Evolutionary conservation across 1,140 invertebrate species (phyloP), one percentile per base, ranked within the genome.

Genomic region (Amphibalanus amphitrite): DNA sequence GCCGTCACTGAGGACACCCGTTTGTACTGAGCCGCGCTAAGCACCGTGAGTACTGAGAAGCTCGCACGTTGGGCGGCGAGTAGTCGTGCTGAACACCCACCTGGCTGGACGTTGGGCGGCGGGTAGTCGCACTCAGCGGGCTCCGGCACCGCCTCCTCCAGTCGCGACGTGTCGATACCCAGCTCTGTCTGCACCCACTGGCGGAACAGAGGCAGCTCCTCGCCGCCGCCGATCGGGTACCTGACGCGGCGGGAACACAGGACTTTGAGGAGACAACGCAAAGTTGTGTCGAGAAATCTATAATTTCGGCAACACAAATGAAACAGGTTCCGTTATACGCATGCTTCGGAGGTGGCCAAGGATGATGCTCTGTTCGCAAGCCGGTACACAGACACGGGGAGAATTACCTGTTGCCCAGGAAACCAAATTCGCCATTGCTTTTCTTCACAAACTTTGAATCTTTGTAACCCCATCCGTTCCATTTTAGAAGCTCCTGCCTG

Each of bases 381-480:
- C n/a, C n/a, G n/a, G n/a, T n/a, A n/a, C n/a, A n/a, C n/a, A n/a
- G n/a, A n/a, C n/a, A n/a, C n/a, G 33, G 4, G 33, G 15, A 38
- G 33, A 4, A 38, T 38, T 82, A 91, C 88, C 89, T 86, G 74
- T 86, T 82, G 65, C 92, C 91, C 65, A 85, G 86, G 76, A 95
- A 93, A 74, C 86, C 75, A 70, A 82, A 76, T 40, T 75, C 77
- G 73, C 33, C 33, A 15, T 70, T 82, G 83, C 76, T 86, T 83
- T 75, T 83, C 79, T 76, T 84, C 70, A 83, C 78, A 80, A 95
- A 96, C 76, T 86, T 83, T 0, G 92, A 92, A 81, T 99, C 95
- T 74, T 89, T 91, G 82, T 98, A 98, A 13, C 96, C 96, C 96
- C 96, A 99, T 67, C 96, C 96, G 82, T 97, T 95, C 95, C 95